Evolutionary conservation across 2,888 invertebrate species (phyloP), one percentile per base, ranked within the genome.

Genomic region (Melanostoma mellinum): DNA sequence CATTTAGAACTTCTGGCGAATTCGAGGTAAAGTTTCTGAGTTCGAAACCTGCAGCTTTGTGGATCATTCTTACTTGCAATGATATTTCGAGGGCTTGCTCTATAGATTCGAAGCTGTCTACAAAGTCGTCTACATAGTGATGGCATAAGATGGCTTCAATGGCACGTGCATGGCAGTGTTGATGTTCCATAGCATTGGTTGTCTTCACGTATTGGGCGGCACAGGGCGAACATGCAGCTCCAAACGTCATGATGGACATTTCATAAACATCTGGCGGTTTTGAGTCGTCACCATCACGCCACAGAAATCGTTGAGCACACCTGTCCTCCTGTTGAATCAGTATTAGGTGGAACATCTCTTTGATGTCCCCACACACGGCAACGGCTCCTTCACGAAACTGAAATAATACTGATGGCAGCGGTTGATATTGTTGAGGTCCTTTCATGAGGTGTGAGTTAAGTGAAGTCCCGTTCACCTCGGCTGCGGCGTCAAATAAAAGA

Each of bases 241-340:
- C 77, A 55, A 86, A 86, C 3, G 79, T 86, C 85, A 86, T 85
- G 6, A 82, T 67, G n/a, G 50, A 10, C 86, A 86, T 86, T 40
- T 85, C 71, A 46, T 82, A 86, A 1, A 82, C 46, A 33, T 76
- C 72, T 4, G 77, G 77, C 35, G 56, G 73, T 2, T 42, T 40
- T n/a, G 6, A 4, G 4, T 60, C 63, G 38, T 78, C 35, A n/a
- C 86, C 87, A 20, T 6, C n/a, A n/a, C n/a, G n/a, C n/a, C n/a
- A n/a, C n/a, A n/a, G n/a, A n/a, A n/a, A n/a, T n/a, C 58, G 48
- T 58, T 71, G 71, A 3, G 58, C 56, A 42, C 69, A 63, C 52
- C 84, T 84, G 44, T 73, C 68, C 40, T 72, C 42, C 36, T 52
- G 72, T 6, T 35, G 40, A n/a, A 71, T 65, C 1, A 58, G 20